A percentile compares a stretch with the other conserved stretches of the same genome.
phyloP scores from a whole-genome alignment of 2,113 vertebrate species.

The Neofelis nebulosa region DNA sequence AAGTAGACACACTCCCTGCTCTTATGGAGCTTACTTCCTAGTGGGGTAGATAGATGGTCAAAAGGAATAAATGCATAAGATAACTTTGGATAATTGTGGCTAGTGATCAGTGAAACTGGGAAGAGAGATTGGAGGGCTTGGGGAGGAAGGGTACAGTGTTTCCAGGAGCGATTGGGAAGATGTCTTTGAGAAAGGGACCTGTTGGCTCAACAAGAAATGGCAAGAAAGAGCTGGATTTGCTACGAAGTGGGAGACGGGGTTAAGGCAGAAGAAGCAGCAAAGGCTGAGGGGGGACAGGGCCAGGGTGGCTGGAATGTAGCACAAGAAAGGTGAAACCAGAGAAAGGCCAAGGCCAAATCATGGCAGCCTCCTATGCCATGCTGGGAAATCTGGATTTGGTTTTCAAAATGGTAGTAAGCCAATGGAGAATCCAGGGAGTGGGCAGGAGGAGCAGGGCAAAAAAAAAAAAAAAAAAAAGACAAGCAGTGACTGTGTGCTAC shows the following conservation, averaged over 20 bases:
- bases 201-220: not conserved
- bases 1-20: not conserved
- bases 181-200: not conserved
- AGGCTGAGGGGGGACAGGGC: not conserved
- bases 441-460: too few relatives aligned
- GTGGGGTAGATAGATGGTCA: not conserved
- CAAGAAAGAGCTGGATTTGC: not conserved
- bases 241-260: not conserved
- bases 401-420: not conserved
- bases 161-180: not conserved
- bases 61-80: not conserved
- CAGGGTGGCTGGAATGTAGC: not conserved
- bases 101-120: not conserved
- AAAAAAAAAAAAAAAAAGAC: too few relatives aligned
- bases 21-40: not conserved
- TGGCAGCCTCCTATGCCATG: fast-evolving
- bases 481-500: too few relatives aligned
- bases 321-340: not conserved
- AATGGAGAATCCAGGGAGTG: not conserved
- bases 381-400: not conserved
- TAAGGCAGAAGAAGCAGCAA: not conserved
- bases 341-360: too few relatives aligned
- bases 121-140: not conserved
- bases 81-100: not conserved
- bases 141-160: not conserved